A percentile compares a stretch with the other conserved stretches of the same genome.
Conservation (phyloP, 2,797 vertebrate genomes). For the Zenarchopterus dispar region DNA sequence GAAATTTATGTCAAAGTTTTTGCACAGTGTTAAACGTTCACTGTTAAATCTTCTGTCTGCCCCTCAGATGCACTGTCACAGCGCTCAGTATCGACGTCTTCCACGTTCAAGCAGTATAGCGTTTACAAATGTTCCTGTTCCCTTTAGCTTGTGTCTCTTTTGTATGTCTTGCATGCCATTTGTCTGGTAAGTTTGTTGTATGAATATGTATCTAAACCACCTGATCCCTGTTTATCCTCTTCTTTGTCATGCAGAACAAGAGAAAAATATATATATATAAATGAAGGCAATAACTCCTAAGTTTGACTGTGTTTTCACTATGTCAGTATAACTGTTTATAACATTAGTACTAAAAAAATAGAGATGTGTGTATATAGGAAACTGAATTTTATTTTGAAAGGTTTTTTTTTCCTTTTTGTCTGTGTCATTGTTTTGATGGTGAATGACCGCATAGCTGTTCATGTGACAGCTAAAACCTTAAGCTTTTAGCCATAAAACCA, state of each 20-base stretch:
- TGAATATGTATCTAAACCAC: slow-evolving; percentile 61
- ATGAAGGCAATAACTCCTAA: slow-evolving; percentile 81
- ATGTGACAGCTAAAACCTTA: slow-evolving; percentile 62
- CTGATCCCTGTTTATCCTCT: slow-evolving; percentile 23
- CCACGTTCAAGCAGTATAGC: slow-evolving; percentile 56
- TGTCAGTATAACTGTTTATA: slow-evolving; percentile 63
- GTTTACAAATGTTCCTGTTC: slow-evolving; percentile 69
- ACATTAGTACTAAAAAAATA: slow-evolving; percentile 51
- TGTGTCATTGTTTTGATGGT: slow-evolving; percentile 45
- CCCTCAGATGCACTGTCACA: slow-evolving; percentile 27
- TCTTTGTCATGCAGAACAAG: slow-evolving; percentile 75
- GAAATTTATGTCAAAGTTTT: slow-evolving; percentile 71
- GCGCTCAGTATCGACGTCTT: slow-evolving; percentile 22
- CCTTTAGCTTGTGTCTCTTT: slow-evolving; percentile 51
- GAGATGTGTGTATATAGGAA: slow-evolving; percentile 67
- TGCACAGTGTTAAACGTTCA: slow-evolving; percentile 65
- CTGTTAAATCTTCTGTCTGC: slow-evolving; percentile 51
- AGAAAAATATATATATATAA: slow-evolving; percentile 23
- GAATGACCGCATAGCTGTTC: slow-evolving; percentile 56
- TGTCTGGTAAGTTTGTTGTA: slow-evolving; percentile 73
- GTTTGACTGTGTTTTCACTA: slow-evolving; percentile 75
- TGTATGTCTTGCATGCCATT: slow-evolving; percentile 79
- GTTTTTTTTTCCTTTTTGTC: slow-evolving; percentile 27
- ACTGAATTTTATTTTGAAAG: slow-evolving; percentile 61
- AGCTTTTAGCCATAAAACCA: slow-evolving; percentile 75